phyloP scores from a whole-genome alignment of 2,797 vertebrate species.

The Lacerta agilis region DNA sequence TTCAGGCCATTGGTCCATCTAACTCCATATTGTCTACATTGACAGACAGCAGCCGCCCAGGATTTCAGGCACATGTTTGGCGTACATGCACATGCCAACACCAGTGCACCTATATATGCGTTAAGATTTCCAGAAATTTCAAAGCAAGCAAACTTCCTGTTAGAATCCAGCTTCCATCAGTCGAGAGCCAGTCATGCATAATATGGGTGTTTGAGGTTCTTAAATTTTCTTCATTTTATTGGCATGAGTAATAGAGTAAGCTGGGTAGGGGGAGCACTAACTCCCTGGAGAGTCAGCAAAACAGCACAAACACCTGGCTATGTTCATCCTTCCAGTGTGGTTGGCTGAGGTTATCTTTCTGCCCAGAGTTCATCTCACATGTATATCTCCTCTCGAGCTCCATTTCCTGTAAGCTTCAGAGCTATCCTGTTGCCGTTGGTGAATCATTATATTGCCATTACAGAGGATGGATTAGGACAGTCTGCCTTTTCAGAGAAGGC shows the following conservation, averaged over 20 bases:
- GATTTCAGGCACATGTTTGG: no score
- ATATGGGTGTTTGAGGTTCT: no score
- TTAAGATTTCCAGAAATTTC: not conserved
- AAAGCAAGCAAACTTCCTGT: not conserved
- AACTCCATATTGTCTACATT: no score
- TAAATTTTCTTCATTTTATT: no score
- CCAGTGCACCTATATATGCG: no score
- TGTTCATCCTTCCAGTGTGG: not conserved
- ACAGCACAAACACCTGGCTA: not conserved
- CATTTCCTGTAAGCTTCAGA: conserved; percentile 18
- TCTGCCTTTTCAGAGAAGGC: not conserved
- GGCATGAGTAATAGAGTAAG: not conserved
- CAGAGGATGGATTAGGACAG: conserved; percentile 25
- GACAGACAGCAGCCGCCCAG: no score
- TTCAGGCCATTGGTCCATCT: no score
- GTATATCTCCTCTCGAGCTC: conserved; percentile 8
- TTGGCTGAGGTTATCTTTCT: conserved; percentile 19
- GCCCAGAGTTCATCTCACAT: conserved; percentile 14
- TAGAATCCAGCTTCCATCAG: not conserved
- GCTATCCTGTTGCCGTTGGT: conserved; percentile 8
- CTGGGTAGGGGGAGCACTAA: accelerated
- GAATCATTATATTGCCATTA: conserved; percentile 35
- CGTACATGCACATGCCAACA: no score
- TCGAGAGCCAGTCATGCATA: no score
- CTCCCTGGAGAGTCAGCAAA: not conserved